These are phyloP conservation scores for Aegithalos caudatus DNA, from an alignment of 2,113 vertebrate genomes.

Conservation along the genomic window DNA sequence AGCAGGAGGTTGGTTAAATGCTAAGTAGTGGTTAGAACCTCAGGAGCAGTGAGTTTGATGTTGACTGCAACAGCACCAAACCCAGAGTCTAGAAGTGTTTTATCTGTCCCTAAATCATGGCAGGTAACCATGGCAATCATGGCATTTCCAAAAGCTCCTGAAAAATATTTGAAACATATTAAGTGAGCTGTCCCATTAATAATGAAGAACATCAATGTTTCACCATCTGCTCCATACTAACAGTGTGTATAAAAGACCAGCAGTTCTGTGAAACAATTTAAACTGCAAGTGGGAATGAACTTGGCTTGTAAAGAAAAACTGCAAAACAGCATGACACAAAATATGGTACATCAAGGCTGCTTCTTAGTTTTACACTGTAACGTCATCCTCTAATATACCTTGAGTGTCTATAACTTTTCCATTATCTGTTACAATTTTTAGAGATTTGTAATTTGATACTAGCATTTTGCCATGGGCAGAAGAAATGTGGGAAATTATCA, in stretches of 20 bases:
- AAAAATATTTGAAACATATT: not conserved
- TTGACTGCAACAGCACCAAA: not conserved
- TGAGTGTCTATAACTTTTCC: not conserved
- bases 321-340: not conserved
- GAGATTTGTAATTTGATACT: not conserved
- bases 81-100: not conserved
- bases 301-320: not conserved
- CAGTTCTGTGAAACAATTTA: not conserved
- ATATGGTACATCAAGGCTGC: not conserved
- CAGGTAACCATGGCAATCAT: constrained; percentile 14
- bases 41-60: not conserved
- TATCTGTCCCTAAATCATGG: not conserved
- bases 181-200: not conserved
- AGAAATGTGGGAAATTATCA: not conserved
- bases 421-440: not conserved
- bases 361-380: not conserved
- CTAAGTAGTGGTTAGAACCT: not conserved
- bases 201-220: not conserved
- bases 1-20: not conserved
- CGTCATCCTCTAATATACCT: not conserved
- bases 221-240: constrained; percentile 13
- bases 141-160: not conserved
- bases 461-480: not conserved
- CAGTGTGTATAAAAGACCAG: not conserved
- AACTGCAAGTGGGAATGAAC: not conserved